Conservation (phyloP, 2,113 vertebrate species). For the Mustela nigripes region DNA sequence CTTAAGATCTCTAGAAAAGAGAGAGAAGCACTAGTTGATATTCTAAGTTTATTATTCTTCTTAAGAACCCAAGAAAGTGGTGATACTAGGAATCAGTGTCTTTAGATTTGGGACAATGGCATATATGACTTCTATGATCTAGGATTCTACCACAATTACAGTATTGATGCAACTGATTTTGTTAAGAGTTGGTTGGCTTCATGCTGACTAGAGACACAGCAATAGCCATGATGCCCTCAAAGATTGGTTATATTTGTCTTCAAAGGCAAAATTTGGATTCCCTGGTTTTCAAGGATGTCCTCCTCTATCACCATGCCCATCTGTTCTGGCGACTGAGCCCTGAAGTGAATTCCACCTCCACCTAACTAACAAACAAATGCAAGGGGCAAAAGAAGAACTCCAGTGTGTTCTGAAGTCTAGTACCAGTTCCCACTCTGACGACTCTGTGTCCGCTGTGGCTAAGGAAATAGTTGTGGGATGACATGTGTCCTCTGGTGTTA, state of each 20-base stretch:
- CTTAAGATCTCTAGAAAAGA: background rate
- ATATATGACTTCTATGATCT: background rate
- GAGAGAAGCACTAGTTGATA: background rate
- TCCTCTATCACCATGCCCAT: background rate
- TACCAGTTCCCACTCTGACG: background rate
- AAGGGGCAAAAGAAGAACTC: background rate
- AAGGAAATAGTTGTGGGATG: background rate
- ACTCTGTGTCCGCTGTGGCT: background rate
- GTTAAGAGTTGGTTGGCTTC: background rate
- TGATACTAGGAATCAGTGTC: background rate
- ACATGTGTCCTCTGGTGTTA: background rate
- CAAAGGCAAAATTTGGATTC: background rate
- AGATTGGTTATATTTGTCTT: background rate
- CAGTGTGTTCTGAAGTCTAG: background rate
- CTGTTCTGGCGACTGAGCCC: background rate
- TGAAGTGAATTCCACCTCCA: background rate
- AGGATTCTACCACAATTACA: background rate
- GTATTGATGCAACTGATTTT: background rate
- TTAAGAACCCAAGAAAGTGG: background rate
- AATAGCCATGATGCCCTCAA: rapidly evolving
- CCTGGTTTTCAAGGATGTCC: background rate
- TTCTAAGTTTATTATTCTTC: background rate
- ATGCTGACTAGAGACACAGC: background rate
- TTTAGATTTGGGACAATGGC: background rate
- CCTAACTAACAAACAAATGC: background rate